Evolutionary conservation across 1,140 invertebrate species (phyloP), one percentile per base, ranked within the genome.

Genomic region (Rhizoglyphus robini): DNA sequence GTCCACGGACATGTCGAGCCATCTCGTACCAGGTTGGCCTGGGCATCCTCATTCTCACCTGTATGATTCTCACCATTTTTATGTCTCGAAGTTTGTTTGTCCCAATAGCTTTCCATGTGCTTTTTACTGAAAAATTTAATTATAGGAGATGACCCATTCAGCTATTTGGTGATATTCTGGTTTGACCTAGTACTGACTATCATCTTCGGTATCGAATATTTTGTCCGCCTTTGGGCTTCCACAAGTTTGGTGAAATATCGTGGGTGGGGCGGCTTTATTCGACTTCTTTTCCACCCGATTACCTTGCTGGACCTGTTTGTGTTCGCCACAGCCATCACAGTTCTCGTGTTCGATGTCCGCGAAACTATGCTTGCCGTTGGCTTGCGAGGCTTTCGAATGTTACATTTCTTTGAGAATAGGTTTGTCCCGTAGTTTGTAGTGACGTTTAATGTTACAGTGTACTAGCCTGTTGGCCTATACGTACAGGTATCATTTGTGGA

Each of bases 331-430:
- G 15, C 29, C 2, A 27, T 60, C 29, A 27, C 58, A 4, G 58
- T 32, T 20, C 8, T 60, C 15, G 58, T 27, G 11, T 29, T 60
- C 8, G 58, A 60, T 60, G 11, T 18, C 11, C 15, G 15, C 29
- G 15, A 29, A 27, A 3, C n/a, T 20, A 13, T 29, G 27, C 29
- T 60, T 18, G 58, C 58, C 3, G 58, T 29, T 18, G 58, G 58
- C 29, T 60, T 60, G 27, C 58, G 58, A 34, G 58, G 58, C 13
- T 60, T 60, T 60, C 58, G 58, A n/a, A 60, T 60, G 58, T 29
- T 60, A n/a, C 27, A 29, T 13, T 60, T 60, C 27, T 29, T 60
- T 11, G 15, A 60, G 25, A 60, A 60, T 60, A 18, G 58, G 15
- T 60, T 3, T 60, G 30, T n/a, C n/a, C n/a, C n/a, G n/a, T n/a